Evolutionary conservation across 2,797 vertebrate genomes (phyloP).

Genomic region (Acanthurus leucopareius): DNA sequence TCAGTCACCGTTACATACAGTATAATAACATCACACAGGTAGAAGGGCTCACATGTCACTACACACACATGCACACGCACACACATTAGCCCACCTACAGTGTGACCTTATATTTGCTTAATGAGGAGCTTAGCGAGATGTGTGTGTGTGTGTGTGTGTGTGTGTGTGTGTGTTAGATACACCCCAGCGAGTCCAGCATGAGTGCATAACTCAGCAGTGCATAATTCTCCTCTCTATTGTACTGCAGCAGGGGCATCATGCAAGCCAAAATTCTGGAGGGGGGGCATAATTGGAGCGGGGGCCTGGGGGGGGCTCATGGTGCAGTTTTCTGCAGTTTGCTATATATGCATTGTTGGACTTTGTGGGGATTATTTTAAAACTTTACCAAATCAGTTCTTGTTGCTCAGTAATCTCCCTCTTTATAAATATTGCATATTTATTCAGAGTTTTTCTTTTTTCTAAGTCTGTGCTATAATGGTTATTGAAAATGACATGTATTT

Average conservation of each 20-base stretch:
- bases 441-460: no score
- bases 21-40: conserved; percentile 45
- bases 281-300: no score
- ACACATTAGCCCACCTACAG: conserved; percentile 56
- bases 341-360: no score
- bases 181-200: conserved; percentile 48
- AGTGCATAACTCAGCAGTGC: conserved; percentile 50
- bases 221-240: conserved; percentile 36
- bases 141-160: conserved; percentile 40
- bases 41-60: conserved; percentile 28
- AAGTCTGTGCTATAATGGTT: no score
- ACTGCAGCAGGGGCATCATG: background rate
- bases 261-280: no score
- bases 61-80: conserved; percentile 27
- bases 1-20: conserved; percentile 45
- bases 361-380: no score
- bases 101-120: conserved; percentile 77
- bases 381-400: no score
- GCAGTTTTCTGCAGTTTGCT: no score
- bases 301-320: no score
- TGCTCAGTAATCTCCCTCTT: no score
- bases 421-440: no score
- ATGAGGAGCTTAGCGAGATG: conserved; percentile 70
- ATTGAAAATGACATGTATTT: no score
- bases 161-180: conserved; percentile 55